Conservation (phyloP, 1,140 invertebrate species). For the Sycophaga agraensis region DNA sequence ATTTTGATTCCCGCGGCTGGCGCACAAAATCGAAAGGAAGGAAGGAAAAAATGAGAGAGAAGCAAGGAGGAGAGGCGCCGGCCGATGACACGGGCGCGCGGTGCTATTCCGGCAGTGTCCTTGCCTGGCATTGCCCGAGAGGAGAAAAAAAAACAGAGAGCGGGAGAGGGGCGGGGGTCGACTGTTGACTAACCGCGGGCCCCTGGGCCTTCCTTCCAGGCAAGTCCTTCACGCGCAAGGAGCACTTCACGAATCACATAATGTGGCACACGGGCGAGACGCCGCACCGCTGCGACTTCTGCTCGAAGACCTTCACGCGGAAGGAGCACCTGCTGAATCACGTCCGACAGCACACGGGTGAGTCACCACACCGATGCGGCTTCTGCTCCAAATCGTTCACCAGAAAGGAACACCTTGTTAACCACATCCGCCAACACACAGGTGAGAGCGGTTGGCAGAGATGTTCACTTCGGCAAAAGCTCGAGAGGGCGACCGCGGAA, state of each 20-base stretch:
- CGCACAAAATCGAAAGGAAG: too few relatives aligned
- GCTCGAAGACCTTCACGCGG: conserved; percentile 79
- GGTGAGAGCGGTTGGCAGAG: conserved; percentile 62
- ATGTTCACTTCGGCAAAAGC: conserved; percentile 44
- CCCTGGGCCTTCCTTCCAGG: too few relatives aligned
- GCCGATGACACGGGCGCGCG: too few relatives aligned
- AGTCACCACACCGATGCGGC: conserved; percentile 78
- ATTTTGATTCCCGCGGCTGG: too few relatives aligned
- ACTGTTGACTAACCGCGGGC: too few relatives aligned
- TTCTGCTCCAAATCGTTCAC: conserved; percentile 84
- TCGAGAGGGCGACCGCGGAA: too few relatives aligned
- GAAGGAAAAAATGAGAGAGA: too few relatives aligned
- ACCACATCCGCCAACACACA: conserved; percentile 74
- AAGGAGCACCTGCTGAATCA: conserved; percentile 83
- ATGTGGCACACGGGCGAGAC: conserved; percentile 86
- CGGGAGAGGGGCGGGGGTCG: too few relatives aligned
- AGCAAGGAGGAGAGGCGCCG: too few relatives aligned
- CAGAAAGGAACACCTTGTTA: conserved; percentile 78
- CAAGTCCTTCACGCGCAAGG: conserved; percentile 83
- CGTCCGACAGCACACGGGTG: conserved; percentile 79
- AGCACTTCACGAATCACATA: conserved; percentile 84
- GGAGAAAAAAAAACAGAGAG: too few relatives aligned
- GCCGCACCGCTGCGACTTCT: conserved; percentile 82
- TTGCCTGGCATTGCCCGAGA: too few relatives aligned
- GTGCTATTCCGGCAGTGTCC: too few relatives aligned